Evolutionary conservation across 1,140 invertebrate genomes (phyloP).

Genomic region (Bombus terrestris): DNA sequence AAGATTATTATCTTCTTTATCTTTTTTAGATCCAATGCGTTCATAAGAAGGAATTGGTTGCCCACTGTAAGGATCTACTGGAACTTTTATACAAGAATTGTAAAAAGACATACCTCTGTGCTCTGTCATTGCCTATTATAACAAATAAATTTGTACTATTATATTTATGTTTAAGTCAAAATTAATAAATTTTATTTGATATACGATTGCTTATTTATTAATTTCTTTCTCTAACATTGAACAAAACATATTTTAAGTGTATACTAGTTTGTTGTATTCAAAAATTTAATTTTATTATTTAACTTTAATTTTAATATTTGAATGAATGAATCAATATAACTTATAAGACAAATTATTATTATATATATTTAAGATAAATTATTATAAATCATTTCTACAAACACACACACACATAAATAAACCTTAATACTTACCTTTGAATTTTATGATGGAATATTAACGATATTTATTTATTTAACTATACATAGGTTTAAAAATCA

Average conservation of each 20-base stretch:
- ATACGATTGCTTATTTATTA: neutral
- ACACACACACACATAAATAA: neutral
- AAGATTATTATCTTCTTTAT: conserved; percentile 67
- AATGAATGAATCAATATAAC: neutral
- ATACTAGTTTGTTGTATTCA: neutral
- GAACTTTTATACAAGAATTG: conserved; percentile 86
- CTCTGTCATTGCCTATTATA: conserved; percentile 69
- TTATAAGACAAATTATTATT: neutral
- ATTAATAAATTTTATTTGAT: neutral
- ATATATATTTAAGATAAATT: too few species aligned
- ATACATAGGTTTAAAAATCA: neutral
- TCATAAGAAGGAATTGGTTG: conserved; percentile 86
- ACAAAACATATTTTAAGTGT: neutral
- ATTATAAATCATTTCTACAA: neutral
- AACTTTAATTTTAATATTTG: neutral
- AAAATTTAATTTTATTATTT: neutral
- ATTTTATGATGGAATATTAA: neutral
- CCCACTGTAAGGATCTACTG: conserved; percentile 85
- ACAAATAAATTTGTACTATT: neutral
- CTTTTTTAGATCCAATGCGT: conserved; percentile 77
- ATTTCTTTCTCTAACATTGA: neutral
- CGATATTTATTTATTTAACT: neutral
- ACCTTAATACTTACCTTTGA: neutral
- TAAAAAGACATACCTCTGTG: conserved; percentile 78
- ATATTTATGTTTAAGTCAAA: neutral